Conservation (phyloP, 53 echinoderm and acorn worm species). For the Henricia sp. region DNA sequence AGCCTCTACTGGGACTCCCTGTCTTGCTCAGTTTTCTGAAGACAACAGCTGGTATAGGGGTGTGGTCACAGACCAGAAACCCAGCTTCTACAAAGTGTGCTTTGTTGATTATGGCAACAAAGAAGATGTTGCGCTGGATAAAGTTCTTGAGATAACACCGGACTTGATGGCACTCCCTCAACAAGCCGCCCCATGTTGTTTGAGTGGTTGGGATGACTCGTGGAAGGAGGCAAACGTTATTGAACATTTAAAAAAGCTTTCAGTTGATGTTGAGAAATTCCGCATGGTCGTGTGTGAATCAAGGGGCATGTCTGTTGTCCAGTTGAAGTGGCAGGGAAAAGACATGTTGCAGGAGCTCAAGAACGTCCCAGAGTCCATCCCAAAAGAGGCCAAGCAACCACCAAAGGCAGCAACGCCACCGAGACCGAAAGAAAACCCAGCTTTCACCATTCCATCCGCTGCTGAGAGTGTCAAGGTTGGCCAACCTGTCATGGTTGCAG, state of each 20-base stretch:
- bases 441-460: slow-evolving; percentile 51
- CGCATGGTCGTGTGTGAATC: slow-evolving; percentile 60
- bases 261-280: slow-evolving; percentile 74
- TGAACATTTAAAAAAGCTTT: slow-evolving; percentile 62
- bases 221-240: slow-evolving; percentile 58
- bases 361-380: slow-evolving; percentile 34
- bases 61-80: slow-evolving; percentile 77
- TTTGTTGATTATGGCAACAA: slow-evolving; percentile 97
- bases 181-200: slow-evolving; percentile 81
- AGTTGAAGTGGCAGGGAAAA: slow-evolving; percentile 76
- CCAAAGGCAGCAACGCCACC: slow-evolving; percentile 33
- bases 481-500: slow-evolving; percentile 67
- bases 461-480: slow-evolving; percentile 41
- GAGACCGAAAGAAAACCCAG: slow-evolving; percentile 44
- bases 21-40: slow-evolving; percentile 84
- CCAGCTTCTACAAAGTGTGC: slow-evolving; percentile 69
- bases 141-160: slow-evolving; percentile 72
- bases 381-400: slow-evolving; percentile 42
- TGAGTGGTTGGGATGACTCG: slow-evolving; percentile 71
- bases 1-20: slow-evolving; percentile 72
- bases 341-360: slow-evolving; percentile 65
- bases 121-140: slow-evolving; percentile 68
- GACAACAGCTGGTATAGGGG: slow-evolving; percentile 94
- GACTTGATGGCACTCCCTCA: slow-evolving; percentile 77
- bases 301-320: slow-evolving; percentile 87